Conservation (phyloP, 2,888 invertebrate species). For the Torymus aiolomorphi region DNA sequence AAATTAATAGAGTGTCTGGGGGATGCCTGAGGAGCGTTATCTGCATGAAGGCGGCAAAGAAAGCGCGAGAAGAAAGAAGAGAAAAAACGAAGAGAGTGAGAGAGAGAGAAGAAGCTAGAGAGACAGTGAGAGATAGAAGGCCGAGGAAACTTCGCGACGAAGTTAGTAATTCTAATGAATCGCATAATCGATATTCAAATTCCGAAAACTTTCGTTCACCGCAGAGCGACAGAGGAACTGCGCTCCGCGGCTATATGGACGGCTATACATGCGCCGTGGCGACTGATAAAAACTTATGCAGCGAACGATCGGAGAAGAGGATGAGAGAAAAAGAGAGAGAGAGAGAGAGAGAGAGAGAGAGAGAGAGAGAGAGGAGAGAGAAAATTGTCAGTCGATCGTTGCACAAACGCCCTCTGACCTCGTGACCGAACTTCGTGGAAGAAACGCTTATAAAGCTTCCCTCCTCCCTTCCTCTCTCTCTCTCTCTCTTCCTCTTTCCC, state of each 20-base stretch:
- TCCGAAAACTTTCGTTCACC: slow-evolving; percentile 13
- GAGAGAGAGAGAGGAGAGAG: too few species aligned
- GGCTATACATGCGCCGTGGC: too few species aligned
- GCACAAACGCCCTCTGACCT: slow-evolving; percentile 23
- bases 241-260: neutral
- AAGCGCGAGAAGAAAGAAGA: neutral
- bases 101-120: neutral
- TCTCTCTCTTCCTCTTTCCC: slow-evolving; percentile 16
- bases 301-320: neutral
- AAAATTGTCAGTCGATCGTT: slow-evolving; percentile 17
- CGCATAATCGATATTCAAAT: slow-evolving; percentile 44
- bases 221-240: neutral
- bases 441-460: slow-evolving; percentile 51
- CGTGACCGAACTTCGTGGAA: slow-evolving; percentile 9
- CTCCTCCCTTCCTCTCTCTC: slow-evolving; percentile 45
- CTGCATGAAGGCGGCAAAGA: neutral
- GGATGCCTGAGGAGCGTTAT: too few species aligned
- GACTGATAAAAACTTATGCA: neutral
- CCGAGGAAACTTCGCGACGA: neutral
- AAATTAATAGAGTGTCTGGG: slow-evolving; percentile 16
- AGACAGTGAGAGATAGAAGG: neutral
- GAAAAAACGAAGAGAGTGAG: too few species aligned
- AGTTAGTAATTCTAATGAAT: slow-evolving; percentile 38
- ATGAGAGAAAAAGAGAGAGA: slow-evolving; percentile 27
- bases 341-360: too few species aligned